phyloP scores from a whole-genome alignment of 2,888 invertebrate species.

The Clistopyga incitator region DNA sequence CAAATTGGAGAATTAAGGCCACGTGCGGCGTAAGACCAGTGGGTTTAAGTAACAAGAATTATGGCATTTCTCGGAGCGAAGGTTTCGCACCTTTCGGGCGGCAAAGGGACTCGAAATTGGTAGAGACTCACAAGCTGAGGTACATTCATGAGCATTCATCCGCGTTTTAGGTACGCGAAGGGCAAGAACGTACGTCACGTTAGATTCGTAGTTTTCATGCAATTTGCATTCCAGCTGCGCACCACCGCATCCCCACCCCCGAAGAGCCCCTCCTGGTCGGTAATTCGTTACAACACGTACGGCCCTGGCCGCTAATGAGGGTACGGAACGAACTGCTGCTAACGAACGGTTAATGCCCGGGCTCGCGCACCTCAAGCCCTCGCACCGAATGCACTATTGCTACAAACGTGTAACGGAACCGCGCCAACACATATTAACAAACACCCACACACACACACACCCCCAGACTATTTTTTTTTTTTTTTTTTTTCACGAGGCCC shows the following conservation, averaged over 20 bases:
- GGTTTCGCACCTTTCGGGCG: not conserved
- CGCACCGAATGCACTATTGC: not conserved
- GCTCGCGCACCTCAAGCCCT: conserved; percentile 57
- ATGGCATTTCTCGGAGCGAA: not conserved
- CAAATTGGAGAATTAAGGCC: too few species aligned
- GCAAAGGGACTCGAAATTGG: conserved; percentile 5
- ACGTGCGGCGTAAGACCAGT: not conserved
- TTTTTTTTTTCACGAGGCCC: conserved; percentile 32
- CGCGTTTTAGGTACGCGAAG: conserved; percentile 33
- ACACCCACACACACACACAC: not conserved
- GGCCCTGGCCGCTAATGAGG: conserved; percentile 78
- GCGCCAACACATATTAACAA: conserved; percentile 28
- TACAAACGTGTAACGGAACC: conserved; percentile 40
- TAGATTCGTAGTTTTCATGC: conserved; percentile 75
- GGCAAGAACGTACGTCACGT: conserved; percentile 66
- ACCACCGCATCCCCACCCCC: conserved; percentile 48
- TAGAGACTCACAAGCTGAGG: conserved; percentile 7
- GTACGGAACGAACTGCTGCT: conserved; percentile 76
- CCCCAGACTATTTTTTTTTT: too few species aligned
- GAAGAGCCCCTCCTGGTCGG: conserved; percentile 65
- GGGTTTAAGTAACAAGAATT: not conserved
- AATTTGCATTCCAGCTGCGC: conserved; percentile 78
- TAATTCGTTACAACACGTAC: conserved; percentile 78
- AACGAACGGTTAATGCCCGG: conserved; percentile 80
- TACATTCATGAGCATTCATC: conserved; percentile 57